Percentiles rank a stretch among this genome's conserved stretches.
These are phyloP conservation scores for Drosophila prostipennis DNA, from an alignment of 2,888 invertebrate genomes.

Conservation along the genomic window DNA sequence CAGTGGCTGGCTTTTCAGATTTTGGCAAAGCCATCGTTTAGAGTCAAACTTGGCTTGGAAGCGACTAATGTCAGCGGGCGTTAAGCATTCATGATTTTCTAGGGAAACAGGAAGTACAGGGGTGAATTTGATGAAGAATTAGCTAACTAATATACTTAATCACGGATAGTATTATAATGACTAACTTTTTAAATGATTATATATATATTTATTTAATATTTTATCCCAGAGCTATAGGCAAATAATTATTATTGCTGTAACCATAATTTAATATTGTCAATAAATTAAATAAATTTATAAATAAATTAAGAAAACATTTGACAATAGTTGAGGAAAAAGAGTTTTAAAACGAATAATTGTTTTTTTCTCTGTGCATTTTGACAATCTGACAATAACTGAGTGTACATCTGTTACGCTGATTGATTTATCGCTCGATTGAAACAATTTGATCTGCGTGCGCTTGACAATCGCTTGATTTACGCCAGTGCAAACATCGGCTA, in stretches of 20 bases:
- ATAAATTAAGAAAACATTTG: no score
- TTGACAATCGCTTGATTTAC: slow-evolving; percentile 36
- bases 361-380: background rate
- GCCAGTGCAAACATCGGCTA: slow-evolving; percentile 23
- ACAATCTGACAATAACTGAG: slow-evolving; percentile 8
- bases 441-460: slow-evolving; percentile 26
- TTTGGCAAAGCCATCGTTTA: slow-evolving; percentile 32
- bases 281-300: no score
- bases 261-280: no score
- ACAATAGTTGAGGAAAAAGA: no score
- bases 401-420: slow-evolving; percentile 6
- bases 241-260: no score
- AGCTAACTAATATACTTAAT: background rate
- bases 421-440: slow-evolving; percentile 39
- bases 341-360: no score
- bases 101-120: background rate
- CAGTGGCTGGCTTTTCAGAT: background rate
- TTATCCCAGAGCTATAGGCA: no score
- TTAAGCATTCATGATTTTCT: slow-evolving; percentile 49
- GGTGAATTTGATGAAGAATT: background rate
- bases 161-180: background rate
- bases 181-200: no score
- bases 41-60: slow-evolving; percentile 4
- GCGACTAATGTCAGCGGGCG: slow-evolving; percentile 43
- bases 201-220: no score